These are phyloP conservation scores for Drosophila watanabei DNA, from an alignment of 1,140 invertebrate genomes.

Conservation along the genomic window DNA sequence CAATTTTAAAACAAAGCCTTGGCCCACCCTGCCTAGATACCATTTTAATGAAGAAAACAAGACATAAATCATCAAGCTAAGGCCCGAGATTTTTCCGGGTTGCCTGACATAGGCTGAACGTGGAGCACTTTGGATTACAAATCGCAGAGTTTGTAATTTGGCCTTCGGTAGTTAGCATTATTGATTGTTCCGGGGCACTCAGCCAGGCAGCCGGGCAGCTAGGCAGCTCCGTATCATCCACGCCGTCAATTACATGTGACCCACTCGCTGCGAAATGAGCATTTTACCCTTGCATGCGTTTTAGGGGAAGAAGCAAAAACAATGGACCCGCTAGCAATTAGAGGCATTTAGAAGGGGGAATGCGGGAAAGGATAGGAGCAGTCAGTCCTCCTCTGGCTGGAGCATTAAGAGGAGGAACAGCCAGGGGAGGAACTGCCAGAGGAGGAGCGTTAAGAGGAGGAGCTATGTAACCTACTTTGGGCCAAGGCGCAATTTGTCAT, in stretches of 20 bases:
- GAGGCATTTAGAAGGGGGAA: slow-evolving; percentile 28
- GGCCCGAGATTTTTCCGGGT: not conserved
- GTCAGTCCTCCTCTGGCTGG: slow-evolving; percentile 8
- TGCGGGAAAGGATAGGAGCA: not conserved
- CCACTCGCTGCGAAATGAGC: slow-evolving; percentile 47
- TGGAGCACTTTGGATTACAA: slow-evolving; percentile 10
- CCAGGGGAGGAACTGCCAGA: not conserved
- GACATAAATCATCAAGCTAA: slow-evolving; percentile 7
- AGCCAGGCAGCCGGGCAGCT: slow-evolving; percentile 3
- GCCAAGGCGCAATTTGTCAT: slow-evolving; percentile 52
- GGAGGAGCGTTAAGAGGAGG: slow-evolving; percentile 16
- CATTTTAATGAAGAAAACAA: slow-evolving; percentile 10
- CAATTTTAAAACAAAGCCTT: slow-evolving; percentile 36
- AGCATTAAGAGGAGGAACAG: slow-evolving; percentile 10
- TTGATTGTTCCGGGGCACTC: slow-evolving; percentile 30
- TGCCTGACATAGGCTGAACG: not conserved
- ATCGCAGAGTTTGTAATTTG: slow-evolving; percentile 30
- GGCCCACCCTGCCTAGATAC: not conserved
- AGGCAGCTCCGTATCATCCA: slow-evolving; percentile 21
- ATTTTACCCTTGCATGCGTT: slow-evolving; percentile 31
- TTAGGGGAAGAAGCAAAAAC: slow-evolving; percentile 28
- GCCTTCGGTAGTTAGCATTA: slow-evolving; percentile 27
- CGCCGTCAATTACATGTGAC: slow-evolving; percentile 44
- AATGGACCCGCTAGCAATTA: slow-evolving; percentile 46
- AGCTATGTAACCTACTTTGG: slow-evolving; percentile 47